A percentile compares a stretch with the other conserved stretches of the same genome.
phyloP scores from a whole-genome alignment of 2,888 invertebrate species.

The Conchocele bisecta region DNA sequence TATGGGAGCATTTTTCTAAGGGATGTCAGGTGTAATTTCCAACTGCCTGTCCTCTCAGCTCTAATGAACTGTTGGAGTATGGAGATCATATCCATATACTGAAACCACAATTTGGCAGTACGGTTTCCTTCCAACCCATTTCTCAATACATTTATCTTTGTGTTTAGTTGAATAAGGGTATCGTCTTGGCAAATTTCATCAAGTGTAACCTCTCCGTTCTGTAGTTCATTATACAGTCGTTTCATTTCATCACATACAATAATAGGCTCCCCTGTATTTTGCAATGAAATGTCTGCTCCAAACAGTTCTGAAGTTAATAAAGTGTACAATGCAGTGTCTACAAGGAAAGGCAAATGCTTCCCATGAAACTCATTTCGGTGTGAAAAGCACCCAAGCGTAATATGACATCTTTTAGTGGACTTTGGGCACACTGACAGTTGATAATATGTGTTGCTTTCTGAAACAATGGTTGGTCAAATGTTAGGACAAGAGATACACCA shows the following conservation, averaged over 20 bases:
- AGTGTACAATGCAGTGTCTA: slow-evolving; percentile 46
- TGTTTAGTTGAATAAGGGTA: slow-evolving; percentile 30
- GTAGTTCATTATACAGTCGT: neutral
- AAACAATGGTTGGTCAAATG: slow-evolving; percentile 44
- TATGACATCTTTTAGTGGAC: slow-evolving; percentile 2
- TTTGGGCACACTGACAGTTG: neutral
- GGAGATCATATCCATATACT: slow-evolving; percentile 63
- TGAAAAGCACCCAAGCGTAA: slow-evolving; percentile 46
- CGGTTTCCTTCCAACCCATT: slow-evolving; percentile 8
- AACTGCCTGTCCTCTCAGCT: slow-evolving; percentile 53
- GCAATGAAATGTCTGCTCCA: no score
- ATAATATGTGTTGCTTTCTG: slow-evolving; percentile 22
- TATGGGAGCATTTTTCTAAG: slow-evolving; percentile 30
- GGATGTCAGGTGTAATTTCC: slow-evolving; percentile 31
- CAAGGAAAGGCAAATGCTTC: slow-evolving; percentile 53
- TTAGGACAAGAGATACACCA: slow-evolving; percentile 30
- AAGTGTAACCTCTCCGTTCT: neutral
- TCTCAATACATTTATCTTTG: slow-evolving; percentile 11
- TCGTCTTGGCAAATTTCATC: slow-evolving; percentile 44
- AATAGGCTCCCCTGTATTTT: no score
- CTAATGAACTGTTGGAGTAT: slow-evolving; percentile 53
- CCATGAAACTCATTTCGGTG: slow-evolving; percentile 57
- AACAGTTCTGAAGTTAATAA: slow-evolving; percentile 19
- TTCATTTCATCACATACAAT: neutral
- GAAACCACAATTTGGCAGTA: slow-evolving; percentile 54